Percentiles rank a stretch among this genome's conserved stretches.
These are phyloP conservation scores for Anarhynchus alexandrinus DNA, from an alignment of 2,113 vertebrate species.

Conservation along the genomic window DNA sequence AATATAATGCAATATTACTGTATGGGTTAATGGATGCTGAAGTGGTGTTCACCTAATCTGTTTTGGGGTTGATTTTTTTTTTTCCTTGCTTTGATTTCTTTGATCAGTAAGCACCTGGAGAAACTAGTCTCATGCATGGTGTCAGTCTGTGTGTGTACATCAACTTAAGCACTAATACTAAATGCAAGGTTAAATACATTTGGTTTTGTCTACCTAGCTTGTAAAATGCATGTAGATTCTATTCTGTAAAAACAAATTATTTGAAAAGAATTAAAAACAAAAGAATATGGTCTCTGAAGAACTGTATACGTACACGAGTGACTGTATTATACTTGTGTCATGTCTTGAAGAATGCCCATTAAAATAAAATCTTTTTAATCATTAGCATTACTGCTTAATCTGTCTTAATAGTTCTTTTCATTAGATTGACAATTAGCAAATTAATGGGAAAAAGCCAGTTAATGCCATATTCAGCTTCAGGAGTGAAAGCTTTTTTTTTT, in stretches of 20 bases:
- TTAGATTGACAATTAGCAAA: constrained; percentile 32
- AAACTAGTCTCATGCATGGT: neutral
- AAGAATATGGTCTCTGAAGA: neutral
- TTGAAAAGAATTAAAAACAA: neutral
- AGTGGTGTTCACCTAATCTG: neutral
- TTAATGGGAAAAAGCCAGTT: constrained; percentile 3
- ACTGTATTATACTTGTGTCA: neutral
- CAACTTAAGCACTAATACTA: neutral
- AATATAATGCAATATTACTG: constrained; percentile 15
- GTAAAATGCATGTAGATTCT: neutral
- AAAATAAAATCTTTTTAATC: constrained; percentile 14
- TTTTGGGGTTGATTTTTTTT: neutral
- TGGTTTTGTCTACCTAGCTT: neutral
- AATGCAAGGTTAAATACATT: neutral
- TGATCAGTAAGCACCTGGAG: neutral
- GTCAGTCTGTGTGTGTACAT: neutral
- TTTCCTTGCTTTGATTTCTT: neutral
- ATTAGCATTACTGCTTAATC: neutral
- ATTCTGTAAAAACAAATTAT: neutral
- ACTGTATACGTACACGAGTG: rapidly evolving
- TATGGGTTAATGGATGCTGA: neutral
- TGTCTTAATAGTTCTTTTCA: neutral
- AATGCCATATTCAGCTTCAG: neutral
- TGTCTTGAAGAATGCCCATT: constrained; percentile 31
- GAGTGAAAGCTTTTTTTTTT: neutral